These are phyloP conservation scores for Ophion ventricosus DNA, from an alignment of 2,888 invertebrate species.

Conservation along the genomic window DNA sequence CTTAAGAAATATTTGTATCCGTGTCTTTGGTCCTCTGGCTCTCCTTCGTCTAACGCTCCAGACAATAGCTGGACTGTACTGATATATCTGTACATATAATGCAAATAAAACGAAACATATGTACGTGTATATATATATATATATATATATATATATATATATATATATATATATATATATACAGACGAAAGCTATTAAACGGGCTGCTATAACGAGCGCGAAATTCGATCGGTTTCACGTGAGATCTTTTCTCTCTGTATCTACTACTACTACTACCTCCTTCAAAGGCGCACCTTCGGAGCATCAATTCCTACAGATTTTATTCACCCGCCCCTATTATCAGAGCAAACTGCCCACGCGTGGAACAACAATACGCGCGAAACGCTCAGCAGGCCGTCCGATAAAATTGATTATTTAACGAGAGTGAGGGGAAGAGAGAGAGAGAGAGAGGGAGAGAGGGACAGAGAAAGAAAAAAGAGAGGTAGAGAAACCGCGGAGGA, in stretches of 20 bases:
- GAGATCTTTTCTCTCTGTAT: slow-evolving; percentile 38
- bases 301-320: slow-evolving; percentile 64
- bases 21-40: slow-evolving; percentile 9
- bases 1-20: slow-evolving; percentile 5
- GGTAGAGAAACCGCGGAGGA: slow-evolving; percentile 15
- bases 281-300: slow-evolving; percentile 40
- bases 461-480: slow-evolving; percentile 34
- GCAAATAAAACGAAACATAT: too few species aligned
- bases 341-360: slow-evolving; percentile 66
- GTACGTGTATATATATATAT: neutral
- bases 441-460: slow-evolving; percentile 32
- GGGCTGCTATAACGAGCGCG: slow-evolving; percentile 59
- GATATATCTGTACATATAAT: too few species aligned
- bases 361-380: slow-evolving; percentile 64
- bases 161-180: neutral
- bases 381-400: slow-evolving; percentile 62
- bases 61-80: slow-evolving; percentile 9
- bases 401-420: slow-evolving; percentile 68
- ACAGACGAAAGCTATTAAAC: slow-evolving; percentile 37
- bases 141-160: neutral
- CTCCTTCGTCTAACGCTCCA: slow-evolving; percentile 14
- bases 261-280: neutral
- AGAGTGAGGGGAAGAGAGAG: slow-evolving; percentile 40
- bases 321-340: slow-evolving; percentile 65
- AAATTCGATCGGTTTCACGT: slow-evolving; percentile 64